phyloP scores from a whole-genome alignment of 2,113 vertebrate genomes.

The Arenaria interpres region DNA sequence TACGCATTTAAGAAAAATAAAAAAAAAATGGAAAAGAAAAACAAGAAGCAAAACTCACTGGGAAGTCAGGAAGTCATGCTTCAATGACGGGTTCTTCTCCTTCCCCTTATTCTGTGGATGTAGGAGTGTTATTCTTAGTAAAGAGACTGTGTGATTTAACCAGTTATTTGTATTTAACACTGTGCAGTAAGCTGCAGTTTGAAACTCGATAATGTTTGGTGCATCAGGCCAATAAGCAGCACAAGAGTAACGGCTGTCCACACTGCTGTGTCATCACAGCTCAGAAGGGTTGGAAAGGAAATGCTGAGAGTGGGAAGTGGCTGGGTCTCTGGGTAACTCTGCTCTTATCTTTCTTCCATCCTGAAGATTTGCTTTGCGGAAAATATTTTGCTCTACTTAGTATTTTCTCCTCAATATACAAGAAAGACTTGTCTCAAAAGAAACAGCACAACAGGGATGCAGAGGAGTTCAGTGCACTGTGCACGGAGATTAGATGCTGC shows the following conservation, averaged over 20 bases:
- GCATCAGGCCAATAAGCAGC: background rate
- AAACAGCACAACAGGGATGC: background rate
- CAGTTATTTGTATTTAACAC: accelerated
- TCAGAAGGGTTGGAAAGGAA: background rate
- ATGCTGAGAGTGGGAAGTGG: background rate
- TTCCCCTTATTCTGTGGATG: background rate
- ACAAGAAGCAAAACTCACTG: background rate
- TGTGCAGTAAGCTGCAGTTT: background rate
- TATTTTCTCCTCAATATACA: background rate
- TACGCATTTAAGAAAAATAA: background rate
- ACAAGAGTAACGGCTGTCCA: background rate
- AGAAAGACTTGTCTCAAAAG: background rate
- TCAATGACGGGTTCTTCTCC: background rate
- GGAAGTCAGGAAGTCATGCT: background rate
- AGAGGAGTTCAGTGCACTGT: background rate
- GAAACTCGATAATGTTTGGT: background rate
- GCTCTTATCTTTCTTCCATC: background rate
- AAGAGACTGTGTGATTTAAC: background rate
- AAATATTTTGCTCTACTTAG: background rate
- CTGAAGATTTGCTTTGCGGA: background rate
- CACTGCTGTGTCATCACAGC: background rate
- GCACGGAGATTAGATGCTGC: background rate
- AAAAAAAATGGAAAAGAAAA: no score
- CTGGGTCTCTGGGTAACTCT: background rate
- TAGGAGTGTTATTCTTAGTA: background rate